Conservation (phyloP, 2,888 invertebrate genomes). For the Boloria selene region DNA sequence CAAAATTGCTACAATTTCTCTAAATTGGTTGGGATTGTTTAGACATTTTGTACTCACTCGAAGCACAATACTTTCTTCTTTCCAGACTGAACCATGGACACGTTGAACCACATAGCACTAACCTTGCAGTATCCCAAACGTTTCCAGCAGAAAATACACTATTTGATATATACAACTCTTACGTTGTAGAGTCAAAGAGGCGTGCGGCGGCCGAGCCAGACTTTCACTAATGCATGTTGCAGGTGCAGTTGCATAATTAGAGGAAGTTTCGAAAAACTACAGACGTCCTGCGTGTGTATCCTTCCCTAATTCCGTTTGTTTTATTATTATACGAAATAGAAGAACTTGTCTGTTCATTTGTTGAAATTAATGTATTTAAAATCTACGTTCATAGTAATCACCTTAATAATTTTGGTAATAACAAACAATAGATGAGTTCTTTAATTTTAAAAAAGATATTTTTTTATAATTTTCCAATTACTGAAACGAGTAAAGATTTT, state of each 20-base stretch:
- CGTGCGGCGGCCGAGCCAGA: conserved; percentile 43
- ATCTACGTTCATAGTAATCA: no score
- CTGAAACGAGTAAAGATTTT: no score
- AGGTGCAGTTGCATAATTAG: conserved; percentile 53
- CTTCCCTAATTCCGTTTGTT: conserved; percentile 45
- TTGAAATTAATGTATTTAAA: background rate
- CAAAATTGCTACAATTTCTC: no score
- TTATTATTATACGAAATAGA: background rate
- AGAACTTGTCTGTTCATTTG: background rate
- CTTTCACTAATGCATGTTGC: conserved; percentile 57
- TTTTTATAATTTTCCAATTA: no score
- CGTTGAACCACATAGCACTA: conserved; percentile 60
- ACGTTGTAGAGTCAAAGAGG: conserved; percentile 37
- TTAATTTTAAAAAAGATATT: no score
- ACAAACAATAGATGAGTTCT: no score
- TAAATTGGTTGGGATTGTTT: background rate
- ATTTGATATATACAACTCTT: conserved; percentile 41
- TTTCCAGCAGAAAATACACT: conserved; percentile 29
- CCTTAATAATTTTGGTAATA: no score
- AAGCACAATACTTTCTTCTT: conserved; percentile 59
- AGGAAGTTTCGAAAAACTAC: conserved; percentile 67
- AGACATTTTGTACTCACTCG: conserved; percentile 56
- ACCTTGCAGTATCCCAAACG: conserved; percentile 22
- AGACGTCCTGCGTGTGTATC: conserved; percentile 58
- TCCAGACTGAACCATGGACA: conserved; percentile 59